These are phyloP conservation scores for Leptura quadrifasciata DNA, from an alignment of 2,888 invertebrate genomes.

Conservation along the genomic window DNA sequence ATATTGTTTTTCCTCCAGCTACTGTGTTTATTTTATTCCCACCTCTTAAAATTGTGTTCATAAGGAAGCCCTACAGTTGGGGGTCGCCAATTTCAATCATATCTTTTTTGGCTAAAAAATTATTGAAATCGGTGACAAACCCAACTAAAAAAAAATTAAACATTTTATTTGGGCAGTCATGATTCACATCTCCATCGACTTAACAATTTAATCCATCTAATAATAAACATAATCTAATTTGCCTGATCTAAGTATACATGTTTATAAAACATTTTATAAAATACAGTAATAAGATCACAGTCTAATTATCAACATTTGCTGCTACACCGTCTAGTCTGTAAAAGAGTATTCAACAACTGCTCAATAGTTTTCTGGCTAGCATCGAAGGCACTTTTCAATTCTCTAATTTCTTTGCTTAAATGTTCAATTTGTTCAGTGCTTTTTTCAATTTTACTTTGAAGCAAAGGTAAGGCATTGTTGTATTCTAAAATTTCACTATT, in stretches of 20 bases:
- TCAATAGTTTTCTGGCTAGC: conserved; percentile 66
- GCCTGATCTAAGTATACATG: background rate
- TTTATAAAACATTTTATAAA: conserved; percentile 40
- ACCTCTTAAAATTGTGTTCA: too few relatives aligned
- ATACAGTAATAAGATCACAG: conserved; percentile 49
- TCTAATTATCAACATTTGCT: conserved; percentile 45
- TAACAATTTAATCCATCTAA: background rate
- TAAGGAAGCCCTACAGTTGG: too few relatives aligned
- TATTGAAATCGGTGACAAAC: too few relatives aligned
- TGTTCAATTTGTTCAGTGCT: conserved; percentile 81
- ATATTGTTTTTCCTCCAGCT: too few relatives aligned
- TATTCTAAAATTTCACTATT: conserved; percentile 68
- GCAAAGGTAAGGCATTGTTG: conserved; percentile 75
- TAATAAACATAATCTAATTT: background rate
- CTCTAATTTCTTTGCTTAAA: conserved; percentile 81
- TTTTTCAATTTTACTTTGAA: conserved; percentile 82
- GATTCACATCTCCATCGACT: background rate
- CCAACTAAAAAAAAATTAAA: too few relatives aligned
- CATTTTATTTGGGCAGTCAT: too few relatives aligned
- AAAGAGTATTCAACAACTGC: conserved; percentile 66
- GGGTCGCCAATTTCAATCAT: too few relatives aligned
- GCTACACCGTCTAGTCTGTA: conserved; percentile 59
- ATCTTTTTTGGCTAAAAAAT: too few relatives aligned
- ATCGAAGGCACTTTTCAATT: conserved; percentile 73
- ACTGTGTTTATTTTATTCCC: too few relatives aligned